phyloP scores from a whole-genome alignment of 2,888 invertebrate genomes.

The Allolobophora icterica region DNA sequence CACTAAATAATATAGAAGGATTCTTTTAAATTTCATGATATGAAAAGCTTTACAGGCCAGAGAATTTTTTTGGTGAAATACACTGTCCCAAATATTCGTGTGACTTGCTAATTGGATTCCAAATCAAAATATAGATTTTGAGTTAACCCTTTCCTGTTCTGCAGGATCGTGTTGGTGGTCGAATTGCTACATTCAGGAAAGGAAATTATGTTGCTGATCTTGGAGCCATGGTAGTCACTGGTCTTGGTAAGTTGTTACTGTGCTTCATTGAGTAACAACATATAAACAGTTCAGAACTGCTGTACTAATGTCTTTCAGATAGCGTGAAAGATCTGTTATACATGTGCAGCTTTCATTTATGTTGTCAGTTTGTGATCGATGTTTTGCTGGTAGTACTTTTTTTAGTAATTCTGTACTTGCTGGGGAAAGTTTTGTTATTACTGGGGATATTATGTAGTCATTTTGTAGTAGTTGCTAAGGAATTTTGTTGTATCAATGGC shows the following conservation, averaged over 20 bases:
- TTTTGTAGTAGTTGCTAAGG: too few species aligned
- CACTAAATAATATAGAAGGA: too few species aligned
- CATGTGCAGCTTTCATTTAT: too few species aligned
- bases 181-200: slow-evolving; percentile 94
- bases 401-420: too few species aligned
- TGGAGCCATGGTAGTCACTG: slow-evolving; percentile 97
- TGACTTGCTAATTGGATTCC: neutral
- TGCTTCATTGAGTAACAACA: neutral
- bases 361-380: too few species aligned
- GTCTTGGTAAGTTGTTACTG: slow-evolving; percentile 70
- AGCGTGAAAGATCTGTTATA: neutral
- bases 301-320: neutral
- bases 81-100: neutral
- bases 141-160: slow-evolving; percentile 42
- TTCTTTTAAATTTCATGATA: neutral
- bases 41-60: neutral
- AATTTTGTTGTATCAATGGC: too few species aligned
- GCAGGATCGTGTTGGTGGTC: slow-evolving; percentile 89
- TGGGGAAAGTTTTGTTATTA: too few species aligned
- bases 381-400: too few species aligned
- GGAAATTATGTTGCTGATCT: slow-evolving; percentile 79
- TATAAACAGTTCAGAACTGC: neutral
- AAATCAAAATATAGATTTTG: neutral
- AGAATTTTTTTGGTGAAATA: neutral
- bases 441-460: too few species aligned